Base-by-base conservation (phyloP, 64 coral and sea anemone species). In the Stylophora pistillata region DNA sequence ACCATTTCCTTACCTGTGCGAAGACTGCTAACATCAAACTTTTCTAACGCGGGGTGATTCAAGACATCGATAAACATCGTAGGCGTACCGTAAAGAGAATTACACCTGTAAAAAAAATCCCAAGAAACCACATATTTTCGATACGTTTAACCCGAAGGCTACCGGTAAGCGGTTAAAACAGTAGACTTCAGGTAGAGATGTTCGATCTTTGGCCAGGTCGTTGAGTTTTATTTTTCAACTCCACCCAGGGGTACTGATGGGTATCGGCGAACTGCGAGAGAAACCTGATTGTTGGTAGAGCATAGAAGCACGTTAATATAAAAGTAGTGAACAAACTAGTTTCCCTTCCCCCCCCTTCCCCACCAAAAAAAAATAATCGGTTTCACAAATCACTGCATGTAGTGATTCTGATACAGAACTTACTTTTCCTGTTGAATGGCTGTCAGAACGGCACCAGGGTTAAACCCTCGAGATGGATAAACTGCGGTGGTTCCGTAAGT, bases 11-110 rank as follows among this genome's bases (percentile, higher is more conserved):
- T 9, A 99, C 97, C 97, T 93, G 97, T 99, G 20, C 74, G 61
- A 20, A 99, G 33, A 79, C 88, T 83, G 53, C 76, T 92, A 34
- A 93, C 71, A 82, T 99, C 97, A 88, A 84, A 95, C 70, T 95
- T 73, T 13, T 86, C 73, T 56, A 95, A 82, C 21, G 88, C 86
- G 47, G 90, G 89, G 57, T 99, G 97, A 31, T 95, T 99, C 1
- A 99, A 74, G 18, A 99, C 59, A 52, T 99, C 97, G 25, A 99
- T 99, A 78, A 93, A 99, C 97, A 99, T 99, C 17, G 97, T 99
- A 7, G 97, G 97, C 21, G 97, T 99, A 20, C 97, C 97, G 57
- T 99, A 99, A 0, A 99, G 88, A 10, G 97, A 88, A 5, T 81
- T 93, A 72, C 97, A 99, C 25, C 97, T 99, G 77, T 15, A 87